Conservation (phyloP, 2,113 vertebrate species). For the Scomber colias region DNA sequence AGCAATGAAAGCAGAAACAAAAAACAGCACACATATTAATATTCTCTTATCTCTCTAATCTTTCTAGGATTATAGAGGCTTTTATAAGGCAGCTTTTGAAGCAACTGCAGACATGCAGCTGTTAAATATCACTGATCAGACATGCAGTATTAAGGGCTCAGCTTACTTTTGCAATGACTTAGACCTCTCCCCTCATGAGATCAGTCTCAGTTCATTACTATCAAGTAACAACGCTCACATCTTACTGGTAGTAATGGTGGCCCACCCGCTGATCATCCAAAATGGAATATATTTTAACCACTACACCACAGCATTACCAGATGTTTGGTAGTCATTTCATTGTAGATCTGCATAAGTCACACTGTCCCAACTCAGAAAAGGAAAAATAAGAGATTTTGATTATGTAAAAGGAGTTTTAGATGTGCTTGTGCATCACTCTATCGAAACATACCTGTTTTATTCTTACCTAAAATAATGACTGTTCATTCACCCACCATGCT, state of each 20-base stretch:
- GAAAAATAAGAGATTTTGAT: neutral
- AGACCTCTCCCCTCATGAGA: conserved; percentile 44
- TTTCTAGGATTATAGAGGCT: conserved; percentile 50
- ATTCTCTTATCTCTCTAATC: conserved; percentile 45
- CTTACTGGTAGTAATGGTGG: conserved; percentile 33
- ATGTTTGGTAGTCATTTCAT: conserved; percentile 23
- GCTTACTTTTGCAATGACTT: conserved; percentile 63
- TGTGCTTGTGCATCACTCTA: conserved; percentile 8
- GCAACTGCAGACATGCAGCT: conserved; percentile 74
- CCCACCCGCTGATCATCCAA: conserved; percentile 41
- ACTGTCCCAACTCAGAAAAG: neutral
- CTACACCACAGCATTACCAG: conserved; percentile 28
- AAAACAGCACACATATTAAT: conserved; percentile 9
- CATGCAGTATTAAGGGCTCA: conserved; percentile 70
- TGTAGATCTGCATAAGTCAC: conserved; percentile 1
- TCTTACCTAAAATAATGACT: conserved; percentile 29
- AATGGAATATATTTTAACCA: neutral
- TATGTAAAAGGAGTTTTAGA: conserved; percentile 15
- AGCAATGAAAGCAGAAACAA: conserved; percentile 1
- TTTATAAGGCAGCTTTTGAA: conserved; percentile 68
- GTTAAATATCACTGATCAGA: conserved; percentile 76
- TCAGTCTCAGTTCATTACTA: conserved; percentile 74
- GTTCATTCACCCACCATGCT: conserved; percentile 1
- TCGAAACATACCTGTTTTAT: conserved; percentile 1
- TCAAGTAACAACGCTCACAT: conserved; percentile 68